phyloP scores from a whole-genome alignment of 2,888 invertebrate genomes.

The Meteorus colon region DNA sequence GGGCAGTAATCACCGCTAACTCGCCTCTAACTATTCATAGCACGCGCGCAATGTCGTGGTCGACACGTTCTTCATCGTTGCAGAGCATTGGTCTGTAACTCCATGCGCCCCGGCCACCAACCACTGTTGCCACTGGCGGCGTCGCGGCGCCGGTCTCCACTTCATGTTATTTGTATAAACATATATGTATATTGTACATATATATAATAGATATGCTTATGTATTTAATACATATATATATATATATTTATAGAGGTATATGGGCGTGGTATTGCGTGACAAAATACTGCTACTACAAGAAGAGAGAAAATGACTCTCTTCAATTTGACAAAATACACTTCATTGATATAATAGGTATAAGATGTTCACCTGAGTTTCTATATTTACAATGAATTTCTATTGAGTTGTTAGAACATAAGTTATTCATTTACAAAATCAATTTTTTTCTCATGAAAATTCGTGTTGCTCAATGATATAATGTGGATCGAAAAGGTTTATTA shows the following conservation, averaged over 20 bases:
- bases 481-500: background rate
- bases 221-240: background rate
- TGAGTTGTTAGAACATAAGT: background rate
- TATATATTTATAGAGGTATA: background rate
- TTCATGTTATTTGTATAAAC: slow-evolving; percentile 7
- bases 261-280: slow-evolving; percentile 38
- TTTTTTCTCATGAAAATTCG: background rate
- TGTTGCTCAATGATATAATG: background rate
- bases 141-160: slow-evolving; percentile 26
- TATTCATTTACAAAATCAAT: background rate
- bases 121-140: slow-evolving; percentile 36
- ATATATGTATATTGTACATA: background rate
- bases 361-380: background rate
- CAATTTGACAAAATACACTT: slow-evolving; percentile 31
- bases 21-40: slow-evolving; percentile 64
- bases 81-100: slow-evolving; percentile 44
- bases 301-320: slow-evolving; percentile 13
- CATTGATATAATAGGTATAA: slow-evolving; percentile 9
- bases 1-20: slow-evolving; percentile 61
- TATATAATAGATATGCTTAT: background rate
- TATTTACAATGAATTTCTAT: background rate
- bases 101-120: slow-evolving; percentile 29
- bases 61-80: slow-evolving; percentile 58
- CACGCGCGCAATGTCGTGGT: slow-evolving; percentile 62
- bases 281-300: slow-evolving; percentile 19